These are phyloP conservation scores for Nomada ruficornis DNA, from an alignment of 2,888 invertebrate species.

Conservation along the genomic window DNA sequence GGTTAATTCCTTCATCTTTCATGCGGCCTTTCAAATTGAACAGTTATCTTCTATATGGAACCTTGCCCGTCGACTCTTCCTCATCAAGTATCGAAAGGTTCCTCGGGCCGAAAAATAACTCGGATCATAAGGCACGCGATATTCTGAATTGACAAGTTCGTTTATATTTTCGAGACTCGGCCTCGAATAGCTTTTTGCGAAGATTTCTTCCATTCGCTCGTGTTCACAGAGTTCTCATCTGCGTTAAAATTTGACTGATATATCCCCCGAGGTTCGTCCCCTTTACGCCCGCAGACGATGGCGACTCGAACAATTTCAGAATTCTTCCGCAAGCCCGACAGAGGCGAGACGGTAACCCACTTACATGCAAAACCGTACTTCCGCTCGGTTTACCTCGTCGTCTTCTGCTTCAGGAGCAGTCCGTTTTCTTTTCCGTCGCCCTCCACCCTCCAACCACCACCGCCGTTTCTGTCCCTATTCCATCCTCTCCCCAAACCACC, in stretches of 20 bases:
- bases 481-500: not conserved
- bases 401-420: conserved; percentile 22
- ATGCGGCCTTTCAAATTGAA: not conserved
- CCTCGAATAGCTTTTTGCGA: not conserved
- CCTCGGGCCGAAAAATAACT: too few species aligned
- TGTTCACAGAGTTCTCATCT: too few species aligned
- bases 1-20: conserved; percentile 20
- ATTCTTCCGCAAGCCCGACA: conserved; percentile 45
- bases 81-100: too few species aligned
- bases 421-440: conserved; percentile 34
- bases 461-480: not conserved
- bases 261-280: conserved; percentile 1
- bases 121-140: too few species aligned
- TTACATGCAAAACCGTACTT: conserved; percentile 58
- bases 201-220: not conserved
- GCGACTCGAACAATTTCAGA: conserved; percentile 48
- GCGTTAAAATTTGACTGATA: not conserved
- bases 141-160: not conserved
- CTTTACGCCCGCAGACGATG: conserved; percentile 23
- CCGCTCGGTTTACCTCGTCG: conserved; percentile 58
- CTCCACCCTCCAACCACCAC: not conserved
- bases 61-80: too few species aligned
- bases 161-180: not conserved
- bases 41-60: not conserved
- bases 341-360: conserved; percentile 50